Base-by-base conservation (phyloP, 2,888 invertebrate genomes). In the Netelia inedita region DNA sequence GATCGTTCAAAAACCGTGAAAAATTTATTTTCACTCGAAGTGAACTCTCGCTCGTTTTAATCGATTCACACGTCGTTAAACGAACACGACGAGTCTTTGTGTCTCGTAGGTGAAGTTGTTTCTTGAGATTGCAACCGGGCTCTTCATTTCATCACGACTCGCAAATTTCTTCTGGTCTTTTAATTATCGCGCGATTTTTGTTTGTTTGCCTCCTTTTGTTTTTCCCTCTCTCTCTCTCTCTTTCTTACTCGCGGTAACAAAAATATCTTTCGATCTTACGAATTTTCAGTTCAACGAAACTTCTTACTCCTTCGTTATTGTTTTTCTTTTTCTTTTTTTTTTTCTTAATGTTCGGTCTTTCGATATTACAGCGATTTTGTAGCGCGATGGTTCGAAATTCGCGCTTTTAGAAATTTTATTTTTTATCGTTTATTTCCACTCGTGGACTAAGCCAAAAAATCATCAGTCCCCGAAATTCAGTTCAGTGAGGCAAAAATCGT, bases 231-330 rank as follows among this genome's bases (percentile, higher is more conserved):
- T n/a, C n/a, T n/a, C n/a, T n/a, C n/a, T n/a, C n/a, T n/a, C 63
- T n/a, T 55, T 41, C 43, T 19, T n/a, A n/a, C 19, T 72, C 41
- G 76, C 65, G 57, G 35, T 72, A 66, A 82, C 71, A 19, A 71
- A 76, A 82, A 81, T 75, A 75, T 69, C 55, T 65, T 68, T 63
- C 21, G 69, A 76, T 63, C 35, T 68, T 28, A 55, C n/a, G 53
- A 74, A 9, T 74, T 35, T 23, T 16, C 53, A n/a, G 16, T 55
- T 69, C 41, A 43, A 68, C 57, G 35, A 75, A 75, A 50, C 14
- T 1, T 35, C 53, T 19, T 63, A 46, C 46, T 23, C 16, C 10
- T 16, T 28, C 41, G 23, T n/a, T 46, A 11, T 43, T 21, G 3
- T 61, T 2, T 8, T 11, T 55, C 43, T 55, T 0, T 11, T 21